phyloP scores from a whole-genome alignment of 92 coral and sea anemone genomes.

The Porites divaricata region DNA sequence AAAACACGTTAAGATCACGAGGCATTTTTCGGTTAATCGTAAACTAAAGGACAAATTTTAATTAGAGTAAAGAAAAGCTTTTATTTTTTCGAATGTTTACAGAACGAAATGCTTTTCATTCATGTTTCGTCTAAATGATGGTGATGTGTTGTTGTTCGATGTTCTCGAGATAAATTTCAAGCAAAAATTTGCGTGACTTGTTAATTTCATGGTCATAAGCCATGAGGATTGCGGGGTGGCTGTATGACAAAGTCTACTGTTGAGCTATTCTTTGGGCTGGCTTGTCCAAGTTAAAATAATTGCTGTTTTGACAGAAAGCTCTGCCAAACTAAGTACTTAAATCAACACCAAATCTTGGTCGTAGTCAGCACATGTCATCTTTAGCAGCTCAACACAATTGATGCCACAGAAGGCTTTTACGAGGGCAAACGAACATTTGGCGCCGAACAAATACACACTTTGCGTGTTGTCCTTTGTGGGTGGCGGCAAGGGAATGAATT shows the following conservation, averaged over 20 bases:
- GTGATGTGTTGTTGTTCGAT: not conserved
- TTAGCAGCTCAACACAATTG: slow-evolving; percentile 17
- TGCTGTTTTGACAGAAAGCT: slow-evolving; percentile 30
- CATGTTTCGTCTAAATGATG: slow-evolving; percentile 21
- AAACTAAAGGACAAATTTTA: slow-evolving; percentile 33
- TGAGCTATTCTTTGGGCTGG: not conserved
- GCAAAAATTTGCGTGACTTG: slow-evolving; percentile 21
- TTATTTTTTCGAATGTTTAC: slow-evolving; percentile 30
- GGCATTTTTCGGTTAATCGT: slow-evolving; percentile 17
- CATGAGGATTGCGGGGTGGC: slow-evolving; percentile 25
- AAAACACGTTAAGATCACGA: not conserved
- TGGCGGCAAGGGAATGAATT: not conserved
- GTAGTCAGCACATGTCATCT: slow-evolving; percentile 25
- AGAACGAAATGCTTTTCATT: slow-evolving; percentile 16
- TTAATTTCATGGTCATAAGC: not conserved
- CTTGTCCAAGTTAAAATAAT: not conserved
- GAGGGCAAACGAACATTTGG: slow-evolving; percentile 26
- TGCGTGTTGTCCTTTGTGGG: slow-evolving; percentile 13
- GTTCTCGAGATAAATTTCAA: too few species aligned
- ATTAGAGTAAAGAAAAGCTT: slow-evolving; percentile 10
- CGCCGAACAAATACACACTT: not conserved
- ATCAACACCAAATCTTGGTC: slow-evolving; percentile 24
- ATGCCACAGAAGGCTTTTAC: slow-evolving; percentile 5
- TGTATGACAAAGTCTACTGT: slow-evolving; percentile 18
- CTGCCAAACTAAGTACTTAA: slow-evolving; percentile 24